Evolutionary conservation across 92 coral and sea anemone species (phyloP), one percentile per base, ranked within the genome.

Genomic region (Paramuricea clavata): DNA sequence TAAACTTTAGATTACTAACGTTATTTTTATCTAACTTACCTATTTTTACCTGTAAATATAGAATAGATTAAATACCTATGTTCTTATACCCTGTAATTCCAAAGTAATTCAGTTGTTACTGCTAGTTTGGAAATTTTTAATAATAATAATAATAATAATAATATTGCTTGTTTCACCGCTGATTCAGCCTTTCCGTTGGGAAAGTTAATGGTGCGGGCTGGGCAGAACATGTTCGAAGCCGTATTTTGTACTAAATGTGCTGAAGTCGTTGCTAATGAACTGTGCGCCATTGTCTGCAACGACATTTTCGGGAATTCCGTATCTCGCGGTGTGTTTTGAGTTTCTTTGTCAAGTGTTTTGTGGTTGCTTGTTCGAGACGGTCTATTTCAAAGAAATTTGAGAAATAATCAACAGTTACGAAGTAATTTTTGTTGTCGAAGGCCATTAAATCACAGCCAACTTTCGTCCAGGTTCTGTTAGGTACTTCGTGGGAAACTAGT

Each of bases 371-470:
- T 75, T 81, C 54, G 16, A 90, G 81, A 9, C 74, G 17, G 47
- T 89, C 78, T 0, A 83, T 47, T 42, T 83, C 78, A n/a, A 42
- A 88, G 72, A 74, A 88, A 52, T 15, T 33, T 12, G 74, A 67
- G 31, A 32, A 85, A 43, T 89, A 89, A 27, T 89, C 89, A 5
- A 85, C 87, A 5, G 78, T 85, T 15, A 89, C 56, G 36, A 85
- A 17, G 77, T 85, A 89, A 30, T 44, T 12, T 26, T 85, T 68
- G 33, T 78, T 42, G 2, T 85, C 76, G 23, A 89, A 67, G 25
- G 73, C 68, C 4, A 82, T 73, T n/a, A 80, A 70, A 43, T 89
- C 87, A 27, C 33, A 43, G 9, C 49, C 74, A 9, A 82, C 44
- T 56, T 74, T 88, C n/a, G 34, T 76, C 91, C 88, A 82, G 17